These are phyloP conservation scores for Labeo rohita DNA, from an alignment of 2,113 vertebrate genomes.

Conservation along the genomic window DNA sequence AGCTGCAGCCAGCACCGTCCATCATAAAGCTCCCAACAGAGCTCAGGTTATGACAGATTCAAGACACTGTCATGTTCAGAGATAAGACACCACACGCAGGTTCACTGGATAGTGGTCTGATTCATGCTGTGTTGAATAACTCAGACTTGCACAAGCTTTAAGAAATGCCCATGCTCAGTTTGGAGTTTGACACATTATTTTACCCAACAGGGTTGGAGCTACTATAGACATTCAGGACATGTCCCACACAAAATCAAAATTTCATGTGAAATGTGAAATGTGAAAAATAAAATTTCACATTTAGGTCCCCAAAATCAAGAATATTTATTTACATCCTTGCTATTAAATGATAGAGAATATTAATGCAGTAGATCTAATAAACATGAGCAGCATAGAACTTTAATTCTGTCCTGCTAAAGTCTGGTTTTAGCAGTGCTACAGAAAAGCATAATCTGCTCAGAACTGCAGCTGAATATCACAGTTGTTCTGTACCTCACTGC, in stretches of 20 bases:
- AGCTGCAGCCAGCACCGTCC: neutral
- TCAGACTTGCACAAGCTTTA: neutral
- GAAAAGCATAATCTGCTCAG: neutral
- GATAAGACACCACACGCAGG: neutral
- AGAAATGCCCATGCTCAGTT: neutral
- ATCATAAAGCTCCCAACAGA: conserved; percentile 20
- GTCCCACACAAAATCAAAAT: neutral
- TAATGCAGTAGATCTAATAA: neutral
- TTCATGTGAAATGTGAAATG: too few species aligned
- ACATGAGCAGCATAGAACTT: neutral
- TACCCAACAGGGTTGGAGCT: neutral
- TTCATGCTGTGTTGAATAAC: neutral
- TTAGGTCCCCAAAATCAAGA: neutral
- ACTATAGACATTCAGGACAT: neutral
- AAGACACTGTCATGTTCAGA: conserved; percentile 32
- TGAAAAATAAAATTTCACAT: neutral
- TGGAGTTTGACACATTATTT: neutral
- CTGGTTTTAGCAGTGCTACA: neutral
- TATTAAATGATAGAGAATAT: neutral
- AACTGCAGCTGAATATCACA: neutral
- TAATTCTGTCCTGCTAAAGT: neutral
- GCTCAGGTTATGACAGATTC: conserved; percentile 40
- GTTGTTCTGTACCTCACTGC: neutral
- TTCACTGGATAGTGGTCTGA: conserved; percentile 8
- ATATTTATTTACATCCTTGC: neutral